phyloP scores from a whole-genome alignment of 2,797 vertebrate genomes.

The Moxostoma hubbsi region DNA sequence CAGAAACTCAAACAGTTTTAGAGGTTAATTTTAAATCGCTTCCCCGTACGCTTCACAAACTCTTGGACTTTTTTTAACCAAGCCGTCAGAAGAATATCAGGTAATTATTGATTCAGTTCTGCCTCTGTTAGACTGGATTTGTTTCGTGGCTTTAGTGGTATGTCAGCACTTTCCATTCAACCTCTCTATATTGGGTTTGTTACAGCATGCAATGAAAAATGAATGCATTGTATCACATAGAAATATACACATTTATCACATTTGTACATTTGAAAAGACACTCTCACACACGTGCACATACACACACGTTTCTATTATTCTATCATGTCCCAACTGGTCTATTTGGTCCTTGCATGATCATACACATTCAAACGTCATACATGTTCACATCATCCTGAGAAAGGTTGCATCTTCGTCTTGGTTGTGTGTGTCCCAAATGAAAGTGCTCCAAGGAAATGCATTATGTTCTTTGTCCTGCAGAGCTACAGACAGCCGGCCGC shows the following conservation, averaged over 20 bases:
- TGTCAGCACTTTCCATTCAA: constrained; percentile 69
- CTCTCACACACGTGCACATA: not conserved
- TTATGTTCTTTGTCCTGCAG: constrained; percentile 70
- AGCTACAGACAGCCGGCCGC: constrained; percentile 99
- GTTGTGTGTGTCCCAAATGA: constrained; percentile 21
- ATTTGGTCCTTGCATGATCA: constrained; percentile 72
- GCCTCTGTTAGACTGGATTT: constrained; percentile 81
- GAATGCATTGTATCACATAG: constrained; percentile 34
- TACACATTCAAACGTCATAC: constrained; percentile 56
- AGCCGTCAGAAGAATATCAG: constrained; percentile 86
- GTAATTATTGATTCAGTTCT: constrained; percentile 73
- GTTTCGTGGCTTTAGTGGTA: constrained; percentile 84
- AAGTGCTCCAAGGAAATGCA: constrained; percentile 6
- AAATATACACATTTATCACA: constrained; percentile 26
- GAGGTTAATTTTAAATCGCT: constrained; percentile 53
- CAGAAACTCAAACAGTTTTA: constrained; percentile 38
- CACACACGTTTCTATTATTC: not conserved
- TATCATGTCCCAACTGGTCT: not conserved
- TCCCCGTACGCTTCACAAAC: constrained; percentile 64
- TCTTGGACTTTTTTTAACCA: constrained; percentile 83
- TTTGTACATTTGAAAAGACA: constrained; percentile 5
- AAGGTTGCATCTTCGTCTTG: constrained; percentile 38
- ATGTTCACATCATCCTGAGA: constrained; percentile 36
- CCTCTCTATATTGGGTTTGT: constrained; percentile 52
- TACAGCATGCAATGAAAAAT: constrained; percentile 53